These are phyloP conservation scores for Petaurus breviceps DNA, from an alignment of 2,113 vertebrate species.

Conservation along the genomic window DNA sequence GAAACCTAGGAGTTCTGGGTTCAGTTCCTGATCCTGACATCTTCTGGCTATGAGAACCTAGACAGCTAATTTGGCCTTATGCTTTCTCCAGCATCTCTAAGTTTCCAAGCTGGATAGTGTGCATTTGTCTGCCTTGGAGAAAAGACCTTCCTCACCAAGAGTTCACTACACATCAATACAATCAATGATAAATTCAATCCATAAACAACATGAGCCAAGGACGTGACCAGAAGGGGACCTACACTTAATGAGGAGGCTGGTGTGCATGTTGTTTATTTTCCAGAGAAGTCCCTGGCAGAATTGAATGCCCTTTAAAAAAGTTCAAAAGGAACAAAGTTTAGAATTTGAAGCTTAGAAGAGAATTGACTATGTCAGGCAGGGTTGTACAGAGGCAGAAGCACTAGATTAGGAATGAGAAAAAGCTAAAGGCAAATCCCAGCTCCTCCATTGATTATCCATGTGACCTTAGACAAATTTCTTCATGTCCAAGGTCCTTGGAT, in stretches of 20 bases:
- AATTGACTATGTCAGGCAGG: not conserved
- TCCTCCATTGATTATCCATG: not conserved
- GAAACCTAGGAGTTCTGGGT: not conserved
- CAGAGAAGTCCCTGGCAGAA: not conserved
- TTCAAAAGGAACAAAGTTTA: not conserved
- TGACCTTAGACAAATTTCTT: not conserved
- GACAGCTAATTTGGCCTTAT: not conserved
- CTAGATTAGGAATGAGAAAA: not conserved
- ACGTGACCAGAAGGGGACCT: not conserved
- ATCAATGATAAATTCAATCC: not conserved
- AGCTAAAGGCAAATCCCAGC: not conserved
- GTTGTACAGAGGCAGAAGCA: not conserved
- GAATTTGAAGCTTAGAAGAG: not conserved
- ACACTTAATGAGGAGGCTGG: not conserved
- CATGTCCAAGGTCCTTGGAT: not conserved
- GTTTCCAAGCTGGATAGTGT: not conserved
- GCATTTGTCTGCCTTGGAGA: not conserved
- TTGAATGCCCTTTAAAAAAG: not conserved
- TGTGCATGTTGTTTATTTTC: not conserved
- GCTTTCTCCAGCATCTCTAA: not conserved
- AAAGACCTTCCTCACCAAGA: not conserved
- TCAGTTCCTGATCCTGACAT: not conserved
- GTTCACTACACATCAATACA: not conserved
- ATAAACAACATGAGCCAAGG: not conserved
- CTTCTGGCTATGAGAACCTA: not conserved